A percentile compares a stretch with the other conserved stretches of the same genome.
phyloP scores from a whole-genome alignment of 2,113 vertebrate genomes.

The Xerus inauris region DNA sequence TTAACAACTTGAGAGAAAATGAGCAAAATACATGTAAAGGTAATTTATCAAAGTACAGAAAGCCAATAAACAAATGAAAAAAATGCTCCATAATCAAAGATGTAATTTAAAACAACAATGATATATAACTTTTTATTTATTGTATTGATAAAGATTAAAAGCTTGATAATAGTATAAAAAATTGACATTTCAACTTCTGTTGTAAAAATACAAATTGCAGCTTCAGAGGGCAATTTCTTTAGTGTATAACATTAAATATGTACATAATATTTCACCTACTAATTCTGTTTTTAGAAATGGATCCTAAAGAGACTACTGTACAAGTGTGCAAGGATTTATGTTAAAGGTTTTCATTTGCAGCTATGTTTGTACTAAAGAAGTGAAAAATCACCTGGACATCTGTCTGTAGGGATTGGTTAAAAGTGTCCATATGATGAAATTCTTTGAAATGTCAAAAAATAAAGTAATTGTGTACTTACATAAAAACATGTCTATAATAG shows the following conservation, averaged over 20 bases:
- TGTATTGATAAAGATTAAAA: constrained; percentile 64
- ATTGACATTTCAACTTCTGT: constrained; percentile 2
- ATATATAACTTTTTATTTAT: constrained; percentile 38
- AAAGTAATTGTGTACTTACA: constrained; percentile 17
- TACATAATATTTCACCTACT: constrained; percentile 18
- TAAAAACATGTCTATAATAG: constrained; percentile 8
- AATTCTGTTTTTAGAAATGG: constrained; percentile 55
- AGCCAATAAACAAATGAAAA: constrained; percentile 13
- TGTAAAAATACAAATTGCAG: constrained; percentile 22
- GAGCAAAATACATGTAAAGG: not conserved
- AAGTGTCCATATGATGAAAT: not conserved
- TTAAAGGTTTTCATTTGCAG: not conserved
- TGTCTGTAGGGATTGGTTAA: not conserved
- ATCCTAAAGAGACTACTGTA: constrained; percentile 24
- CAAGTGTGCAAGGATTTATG: constrained; percentile 31
- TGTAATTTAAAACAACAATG: constrained; percentile 48
- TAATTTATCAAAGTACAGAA: constrained; percentile 50
- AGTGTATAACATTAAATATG: constrained; percentile 44
- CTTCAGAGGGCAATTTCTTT: constrained; percentile 21
- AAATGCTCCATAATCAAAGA: constrained; percentile 20
- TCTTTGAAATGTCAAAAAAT: not conserved
- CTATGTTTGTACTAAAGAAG: constrained; percentile 4
- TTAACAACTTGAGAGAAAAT: constrained; percentile 50
- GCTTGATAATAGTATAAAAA: not conserved
- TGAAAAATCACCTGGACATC: not conserved